Base-by-base conservation (phyloP, 2,888 invertebrate species). In the Sminthurides aquaticus region DNA sequence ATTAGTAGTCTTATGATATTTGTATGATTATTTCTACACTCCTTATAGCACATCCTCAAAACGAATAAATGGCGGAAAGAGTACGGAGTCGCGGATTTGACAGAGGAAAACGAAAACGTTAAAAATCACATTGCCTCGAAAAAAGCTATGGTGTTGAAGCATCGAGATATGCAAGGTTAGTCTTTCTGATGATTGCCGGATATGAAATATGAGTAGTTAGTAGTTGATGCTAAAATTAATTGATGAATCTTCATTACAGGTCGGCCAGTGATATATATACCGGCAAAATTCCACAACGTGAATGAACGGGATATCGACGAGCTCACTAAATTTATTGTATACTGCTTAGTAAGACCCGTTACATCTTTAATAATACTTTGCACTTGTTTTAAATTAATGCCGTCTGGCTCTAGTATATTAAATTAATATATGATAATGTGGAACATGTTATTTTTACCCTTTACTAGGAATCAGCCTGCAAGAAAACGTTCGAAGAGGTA, bases 21-120 rank as follows among this genome's bases (percentile, higher is more conserved):
- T 66, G 68, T 43, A 22, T 52, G 5, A 66, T 34, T 24, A 25
- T 52, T 49, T 56, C 43, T 60, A 15, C 75, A n/a, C n/a, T n/a
- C n/a, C n/a, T n/a, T n/a, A n/a, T n/a, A 88, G 87, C 87, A 87
- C 60, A 83, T 89, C 75, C 78, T 89, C 67, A 89, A 88, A 81
- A 88, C 88, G 57, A 88, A 89, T 77, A 88, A 88, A 79, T 90
- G 90, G 90, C 82, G 87, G 69, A 81, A 81, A 59, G 87, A 88
- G 71, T 89, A 87, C 79, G 87, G 86, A 58, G 87, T 89, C 1
- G 79, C 81, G 25, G 80, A 81, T 11, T 78, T 90, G 43, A 81
- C 79, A 27, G 79, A 82, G 64, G 82, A 85, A 49, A 77, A 80
- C 70, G 80, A 82, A 11, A 78, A 78, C 22, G 78, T 85, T 8